Conservation (phyloP, 2,888 invertebrate genomes). For the Pocota personata region DNA sequence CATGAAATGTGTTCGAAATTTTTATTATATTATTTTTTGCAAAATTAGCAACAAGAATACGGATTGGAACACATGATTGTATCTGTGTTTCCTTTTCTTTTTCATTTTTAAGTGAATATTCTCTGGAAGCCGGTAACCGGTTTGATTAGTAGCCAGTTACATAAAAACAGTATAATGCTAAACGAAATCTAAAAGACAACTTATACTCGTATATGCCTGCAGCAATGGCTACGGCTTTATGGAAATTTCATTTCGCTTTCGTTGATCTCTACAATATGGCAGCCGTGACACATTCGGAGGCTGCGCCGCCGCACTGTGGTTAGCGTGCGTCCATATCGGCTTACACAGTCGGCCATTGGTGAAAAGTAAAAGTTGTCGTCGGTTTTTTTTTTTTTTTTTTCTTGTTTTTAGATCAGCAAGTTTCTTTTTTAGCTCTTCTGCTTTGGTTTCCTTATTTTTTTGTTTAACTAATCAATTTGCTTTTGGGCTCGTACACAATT, state of each 20-base stretch:
- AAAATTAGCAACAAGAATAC: constrained; percentile 56
- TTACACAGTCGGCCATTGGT: constrained; percentile 38
- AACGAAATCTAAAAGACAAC: constrained; percentile 27
- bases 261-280: constrained; percentile 47
- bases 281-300: constrained; percentile 67
- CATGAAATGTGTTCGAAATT: constrained; percentile 34
- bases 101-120: constrained; percentile 6
- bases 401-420: constrained; percentile 26
- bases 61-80: neutral
- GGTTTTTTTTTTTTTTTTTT: neutral
- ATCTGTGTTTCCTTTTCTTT: constrained; percentile 24
- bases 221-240: constrained; percentile 45
- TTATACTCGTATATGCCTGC: neutral
- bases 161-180: constrained; percentile 30
- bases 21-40: constrained; percentile 1
- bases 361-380: constrained; percentile 65
- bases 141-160: constrained; percentile 51
- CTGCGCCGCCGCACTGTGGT: constrained; percentile 23
- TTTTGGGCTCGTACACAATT: constrained; percentile 52
- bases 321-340: constrained; percentile 18
- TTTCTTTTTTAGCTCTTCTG: constrained; percentile 21
- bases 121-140: constrained; percentile 61
- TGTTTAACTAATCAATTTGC: constrained; percentile 35
- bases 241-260: constrained; percentile 71
- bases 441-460: neutral